These are phyloP conservation scores for Leptodactylus fuscus DNA, from an alignment of 2,113 vertebrate species.

Conservation along the genomic window DNA sequence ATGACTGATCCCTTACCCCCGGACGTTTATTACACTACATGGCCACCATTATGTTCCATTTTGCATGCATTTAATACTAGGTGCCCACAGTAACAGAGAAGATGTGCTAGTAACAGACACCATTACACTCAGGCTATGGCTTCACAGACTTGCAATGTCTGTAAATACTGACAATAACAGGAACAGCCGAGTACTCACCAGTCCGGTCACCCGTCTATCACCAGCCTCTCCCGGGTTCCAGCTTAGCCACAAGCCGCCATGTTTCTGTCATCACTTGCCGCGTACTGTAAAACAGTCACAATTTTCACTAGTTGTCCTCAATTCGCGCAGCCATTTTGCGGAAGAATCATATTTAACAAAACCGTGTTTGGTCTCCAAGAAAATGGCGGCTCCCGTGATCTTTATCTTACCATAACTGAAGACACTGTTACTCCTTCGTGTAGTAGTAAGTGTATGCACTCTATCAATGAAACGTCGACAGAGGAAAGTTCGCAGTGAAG, in stretches of 20 bases:
- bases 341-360: neutral
- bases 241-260: constrained; percentile 14
- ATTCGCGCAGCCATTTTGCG: neutral
- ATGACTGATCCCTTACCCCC: neutral
- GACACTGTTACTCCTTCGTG: neutral
- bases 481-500: neutral
- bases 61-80: too few relatives aligned
- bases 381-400: neutral
- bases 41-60: too few relatives aligned
- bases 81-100: too few relatives aligned
- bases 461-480: neutral
- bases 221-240: neutral
- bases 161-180: neutral
- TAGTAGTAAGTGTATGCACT: too few relatives aligned
- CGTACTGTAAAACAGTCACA: too few relatives aligned
- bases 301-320: neutral
- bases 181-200: neutral
- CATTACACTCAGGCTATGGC: neutral
- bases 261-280: neutral
- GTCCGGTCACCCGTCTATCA: neutral
- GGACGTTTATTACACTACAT: too few relatives aligned
- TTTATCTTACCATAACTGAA: neutral
- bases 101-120: too few relatives aligned
- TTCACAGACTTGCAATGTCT: neutral
- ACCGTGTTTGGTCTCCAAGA: neutral